A percentile compares a stretch with the other conserved stretches of the same genome.
Evolutionary conservation across 2,888 invertebrate species (phyloP).

Genomic region (Drosophila tripunctata): DNA sequence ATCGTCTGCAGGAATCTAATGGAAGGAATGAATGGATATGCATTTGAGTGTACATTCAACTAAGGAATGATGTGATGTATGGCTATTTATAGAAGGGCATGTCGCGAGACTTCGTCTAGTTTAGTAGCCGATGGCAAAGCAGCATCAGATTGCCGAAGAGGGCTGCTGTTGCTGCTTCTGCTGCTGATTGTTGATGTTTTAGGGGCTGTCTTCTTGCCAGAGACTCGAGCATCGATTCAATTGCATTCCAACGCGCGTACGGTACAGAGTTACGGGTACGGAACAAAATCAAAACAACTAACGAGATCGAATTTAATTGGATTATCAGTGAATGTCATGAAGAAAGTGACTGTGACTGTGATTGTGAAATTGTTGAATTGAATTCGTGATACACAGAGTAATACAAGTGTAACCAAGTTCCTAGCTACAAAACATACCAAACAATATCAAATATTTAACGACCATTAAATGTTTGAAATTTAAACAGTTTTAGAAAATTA

Average conservation of each 20-base stretch:
- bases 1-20: slow-evolving; percentile 70
- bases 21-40: slow-evolving; percentile 53
- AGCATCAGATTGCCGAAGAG: slow-evolving; percentile 50
- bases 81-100: slow-evolving; percentile 67
- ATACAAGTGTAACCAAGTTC: slow-evolving; percentile 24
- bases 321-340: slow-evolving; percentile 75
- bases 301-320: slow-evolving; percentile 44
- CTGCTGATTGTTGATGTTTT: no score
- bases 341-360: slow-evolving; percentile 25
- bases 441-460: no score
- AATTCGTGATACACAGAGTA: no score
- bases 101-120: slow-evolving; percentile 67
- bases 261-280: slow-evolving; percentile 58
- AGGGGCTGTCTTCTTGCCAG: slow-evolving; percentile 50
- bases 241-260: slow-evolving; percentile 79
- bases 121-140: slow-evolving; percentile 57
- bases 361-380: no score
- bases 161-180: no score
- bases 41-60: slow-evolving; percentile 51
- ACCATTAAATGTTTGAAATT: neutral
- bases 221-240: slow-evolving; percentile 59
- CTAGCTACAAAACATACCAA: slow-evolving; percentile 26
- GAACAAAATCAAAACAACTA: slow-evolving; percentile 25
- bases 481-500: neutral
- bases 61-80: slow-evolving; percentile 21